Base-by-base conservation (phyloP, 2,113 vertebrate species). In the Erpornis zantholeuca region DNA sequence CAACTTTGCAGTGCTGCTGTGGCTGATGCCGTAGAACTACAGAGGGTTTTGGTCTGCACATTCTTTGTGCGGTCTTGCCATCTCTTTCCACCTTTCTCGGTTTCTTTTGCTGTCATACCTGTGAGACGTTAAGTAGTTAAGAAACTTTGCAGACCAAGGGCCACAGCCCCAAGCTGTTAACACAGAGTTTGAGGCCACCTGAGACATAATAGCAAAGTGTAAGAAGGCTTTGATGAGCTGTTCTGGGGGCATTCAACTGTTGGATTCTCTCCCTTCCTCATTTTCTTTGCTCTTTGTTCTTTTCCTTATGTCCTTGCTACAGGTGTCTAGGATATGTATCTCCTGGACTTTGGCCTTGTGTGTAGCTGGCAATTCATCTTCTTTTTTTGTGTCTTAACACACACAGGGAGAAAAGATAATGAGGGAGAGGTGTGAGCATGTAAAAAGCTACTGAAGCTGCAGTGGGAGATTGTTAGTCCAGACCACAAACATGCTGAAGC, bases 401-500 rank as follows among this genome's bases (percentile, higher is more conserved):
- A 59, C 7, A 2, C 6, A 47, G 4, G 60, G 9, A 79, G 44
- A 60, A 86, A 89, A 69, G 11, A 21, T 64, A 52, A 25, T 3
- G 4, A 54, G 49, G n/a, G 25, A 36, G 23, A 42, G n/a, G 1
- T 49, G 11, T 45, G 49, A 64, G 27, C 1, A 3, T 35, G 10
- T 33, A 11, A 77, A 77, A 83, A 15, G 17, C 29, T 79, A 29
- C 33, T 15, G 27, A 79, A 82, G 28, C 59, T 81, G 45, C 19
- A 53, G 57, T n/a, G 63, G 5, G 12, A 78, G 36, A 10, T 54
- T 29, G 12, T 65, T 86, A 86, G 63, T 64, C 22, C 35, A 76
- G 33, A 10, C 40, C 9, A 7, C 17, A 22, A 42, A 40, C 1
- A 0, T 0, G 1, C 0, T 2, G 7, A 66, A 90, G 8, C 49